Conservation (phyloP, 1,140 invertebrate species). For the Euura lappo region DNA sequence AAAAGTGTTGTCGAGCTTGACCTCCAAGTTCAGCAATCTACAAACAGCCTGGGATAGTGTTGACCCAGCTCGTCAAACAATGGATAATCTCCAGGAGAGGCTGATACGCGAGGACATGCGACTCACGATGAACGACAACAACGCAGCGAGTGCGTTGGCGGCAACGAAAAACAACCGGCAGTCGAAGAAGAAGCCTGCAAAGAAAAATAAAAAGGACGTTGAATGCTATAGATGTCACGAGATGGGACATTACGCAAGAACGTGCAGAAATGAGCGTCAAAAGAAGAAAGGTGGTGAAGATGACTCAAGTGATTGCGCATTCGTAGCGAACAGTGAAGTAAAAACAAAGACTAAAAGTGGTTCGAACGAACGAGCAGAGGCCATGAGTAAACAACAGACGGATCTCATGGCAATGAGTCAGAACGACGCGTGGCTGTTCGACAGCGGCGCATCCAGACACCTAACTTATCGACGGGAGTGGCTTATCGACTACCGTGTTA, state of each 20-base stretch:
- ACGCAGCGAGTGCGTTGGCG: conserved; percentile 15
- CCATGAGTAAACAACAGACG: neutral
- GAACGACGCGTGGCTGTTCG: conserved; percentile 22
- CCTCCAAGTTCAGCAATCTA: conserved; percentile 2
- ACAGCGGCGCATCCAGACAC: conserved; percentile 29
- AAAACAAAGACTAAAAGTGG: neutral
- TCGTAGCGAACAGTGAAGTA: conserved; percentile 4
- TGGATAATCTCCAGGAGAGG: conserved; percentile 2
- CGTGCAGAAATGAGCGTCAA: conserved; percentile 10
- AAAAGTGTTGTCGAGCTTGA: conserved; percentile 31
- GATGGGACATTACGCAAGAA: conserved; percentile 8
- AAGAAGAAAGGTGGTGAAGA: conserved; percentile 11
- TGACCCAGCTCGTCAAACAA: conserved; percentile 2
- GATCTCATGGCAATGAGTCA: conserved; percentile 8
- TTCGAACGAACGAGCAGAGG: neutral
- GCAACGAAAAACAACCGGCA: conserved; percentile 8
- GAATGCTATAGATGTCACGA: conserved; percentile 12
- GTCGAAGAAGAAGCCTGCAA: neutral
- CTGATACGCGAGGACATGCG: neutral
- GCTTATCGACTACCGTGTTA: conserved; percentile 16
- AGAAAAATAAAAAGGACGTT: conserved; percentile 13
- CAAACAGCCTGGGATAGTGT: no score
- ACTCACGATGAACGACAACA: neutral
- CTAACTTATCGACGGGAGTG: conserved; percentile 23
- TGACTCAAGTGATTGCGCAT: neutral